These are phyloP conservation scores for Diachasmimorpha longicaudata DNA, from an alignment of 1,140 invertebrate genomes.

Conservation along the genomic window DNA sequence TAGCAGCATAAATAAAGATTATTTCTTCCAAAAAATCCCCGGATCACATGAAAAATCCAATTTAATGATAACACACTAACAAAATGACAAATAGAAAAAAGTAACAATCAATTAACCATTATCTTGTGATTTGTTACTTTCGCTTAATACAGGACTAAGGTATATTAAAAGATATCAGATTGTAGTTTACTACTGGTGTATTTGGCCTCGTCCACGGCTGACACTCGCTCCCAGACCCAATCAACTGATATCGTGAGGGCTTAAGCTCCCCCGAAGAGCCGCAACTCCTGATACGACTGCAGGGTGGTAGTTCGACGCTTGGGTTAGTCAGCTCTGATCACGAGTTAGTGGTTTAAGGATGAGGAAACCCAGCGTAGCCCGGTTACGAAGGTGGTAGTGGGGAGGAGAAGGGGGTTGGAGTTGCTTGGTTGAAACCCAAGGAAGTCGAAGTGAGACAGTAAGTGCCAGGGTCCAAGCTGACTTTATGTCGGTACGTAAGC, in stretches of 20 bases:
- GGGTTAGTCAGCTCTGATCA: conserved; percentile 57
- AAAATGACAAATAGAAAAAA: no score
- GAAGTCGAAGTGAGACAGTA: conserved; percentile 43
- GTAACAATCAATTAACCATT: not conserved
- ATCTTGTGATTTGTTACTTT: not conserved
- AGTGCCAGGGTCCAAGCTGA: conserved; percentile 49
- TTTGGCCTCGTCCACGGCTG: conserved; percentile 3
- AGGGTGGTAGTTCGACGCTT: conserved; percentile 50
- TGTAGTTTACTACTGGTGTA: conserved; percentile 6
- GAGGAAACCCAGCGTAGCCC: not conserved
- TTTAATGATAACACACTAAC: no score
- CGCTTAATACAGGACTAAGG: not conserved
- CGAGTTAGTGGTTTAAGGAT: conserved; percentile 57
- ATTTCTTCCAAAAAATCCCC: no score
- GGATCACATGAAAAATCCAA: no score
- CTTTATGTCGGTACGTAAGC: conserved; percentile 62
- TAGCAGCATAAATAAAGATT: no score
- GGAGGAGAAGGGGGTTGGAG: conserved; percentile 4
- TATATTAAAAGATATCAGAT: conserved; percentile 18
- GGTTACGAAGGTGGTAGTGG: not conserved
- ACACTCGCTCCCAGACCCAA: conserved; percentile 48
- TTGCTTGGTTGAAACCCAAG: conserved; percentile 29
- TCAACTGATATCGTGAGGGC: conserved; percentile 61
- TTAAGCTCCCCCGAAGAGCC: conserved; percentile 55
- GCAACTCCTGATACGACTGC: conserved; percentile 60